Evolutionary conservation across 2,888 invertebrate species (phyloP), one percentile per base, ranked within the genome.

Genomic region (Ochropleura leucogaster): DNA sequence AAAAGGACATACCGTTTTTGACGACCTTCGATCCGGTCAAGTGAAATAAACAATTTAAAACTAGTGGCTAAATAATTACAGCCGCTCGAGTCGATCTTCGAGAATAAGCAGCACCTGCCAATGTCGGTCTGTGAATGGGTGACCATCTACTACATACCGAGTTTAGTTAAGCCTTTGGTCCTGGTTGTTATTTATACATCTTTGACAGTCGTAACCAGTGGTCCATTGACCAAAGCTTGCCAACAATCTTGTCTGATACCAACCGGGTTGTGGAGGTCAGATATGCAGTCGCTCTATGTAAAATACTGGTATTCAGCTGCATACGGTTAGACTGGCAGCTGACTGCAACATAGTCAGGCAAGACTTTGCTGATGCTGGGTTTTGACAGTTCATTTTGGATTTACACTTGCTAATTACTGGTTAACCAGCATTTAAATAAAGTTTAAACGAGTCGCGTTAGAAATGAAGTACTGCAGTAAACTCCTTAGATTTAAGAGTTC

Each of bases 1-100:
- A 46, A 46, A 66, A 62, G 80, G 81, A 66, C 49, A 8, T 16
- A 0, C 42, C 30, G 20, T 12, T 42, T 71, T 42, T 6, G 79
- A 46, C 55, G 74, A 10, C 80, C 74, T 74, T 80, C 55, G 18
- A 20, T 42, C n/a, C 3, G 44, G 60, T 46, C 62, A 79, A 46
- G 3, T 30, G 8, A 30, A 30, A 57, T 30, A 30, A 16, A 30
- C 57, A 30, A 30, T 57, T 57, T 55, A 20, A 12, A 55, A 7
- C 12, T 20, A n/a, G 53, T 53, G 53, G 20, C 12, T n/a, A 53
- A 53, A 46, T 46, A 46, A 46, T 10, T 10, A 46, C 46, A 46
- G 46, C 9, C 46, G 16, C 49, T 16, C 49, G 6, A 1, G 16
- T 49, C 2, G 20, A 55, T 20, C 12, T 55, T 20, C 3, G 7